Evolutionary conservation across 2,797 vertebrate genomes (phyloP).

Genomic region (Poecile montanus): DNA sequence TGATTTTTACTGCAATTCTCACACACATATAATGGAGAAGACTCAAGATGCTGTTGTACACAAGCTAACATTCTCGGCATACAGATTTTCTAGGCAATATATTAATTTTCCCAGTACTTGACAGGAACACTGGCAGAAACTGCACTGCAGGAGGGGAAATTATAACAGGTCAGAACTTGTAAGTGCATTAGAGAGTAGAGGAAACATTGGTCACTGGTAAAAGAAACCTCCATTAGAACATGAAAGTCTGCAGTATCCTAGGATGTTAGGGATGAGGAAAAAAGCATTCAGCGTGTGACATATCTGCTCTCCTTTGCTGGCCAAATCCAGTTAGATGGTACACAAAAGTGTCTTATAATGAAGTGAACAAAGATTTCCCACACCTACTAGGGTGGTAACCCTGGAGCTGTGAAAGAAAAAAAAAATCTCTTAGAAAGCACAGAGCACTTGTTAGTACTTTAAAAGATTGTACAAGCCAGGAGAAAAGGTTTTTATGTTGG

Average conservation of each 20-base stretch:
- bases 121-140: not conserved
- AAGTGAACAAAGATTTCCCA: constrained; percentile 73
- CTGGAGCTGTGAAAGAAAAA: constrained; percentile 64
- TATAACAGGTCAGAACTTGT: constrained; percentile 63
- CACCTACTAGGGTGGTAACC: constrained; percentile 69
- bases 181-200: not conserved
- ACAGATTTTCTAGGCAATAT: not conserved
- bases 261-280: constrained; percentile 45
- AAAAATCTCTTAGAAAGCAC: constrained; percentile 59
- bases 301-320: constrained; percentile 60
- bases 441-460: constrained; percentile 73
- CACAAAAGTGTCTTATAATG: constrained; percentile 66
- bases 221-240: constrained; percentile 65
- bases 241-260: constrained; percentile 52
- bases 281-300: constrained; percentile 53
- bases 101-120: constrained; percentile 11
- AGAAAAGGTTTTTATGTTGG: constrained; percentile 65
- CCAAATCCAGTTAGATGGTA: constrained; percentile 61
- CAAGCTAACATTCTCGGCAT: not conserved
- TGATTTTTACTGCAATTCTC: not conserved
- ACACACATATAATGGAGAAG: not conserved
- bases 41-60: not conserved
- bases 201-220: constrained; percentile 58
- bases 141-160: constrained; percentile 40
- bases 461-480: constrained; percentile 54